Base-by-base conservation (phyloP, 1,140 invertebrate species). In the Magallana angulata region DNA sequence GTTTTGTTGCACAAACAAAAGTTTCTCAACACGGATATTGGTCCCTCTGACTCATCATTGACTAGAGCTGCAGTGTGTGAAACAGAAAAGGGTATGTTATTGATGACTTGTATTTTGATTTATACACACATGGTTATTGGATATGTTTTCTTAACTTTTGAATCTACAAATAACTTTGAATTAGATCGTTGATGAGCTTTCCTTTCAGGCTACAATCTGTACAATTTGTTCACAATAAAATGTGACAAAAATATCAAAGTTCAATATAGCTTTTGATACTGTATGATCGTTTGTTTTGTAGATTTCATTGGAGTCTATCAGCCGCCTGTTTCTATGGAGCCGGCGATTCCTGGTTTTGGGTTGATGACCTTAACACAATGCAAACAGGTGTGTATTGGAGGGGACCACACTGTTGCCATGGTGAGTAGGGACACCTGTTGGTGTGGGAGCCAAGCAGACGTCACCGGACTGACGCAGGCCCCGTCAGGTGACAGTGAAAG, bases 341-440 rank as follows among this genome's bases (percentile, higher is more conserved):
- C 68, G 8, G 12, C 24, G 30, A 76, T 76, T 76, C 68, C 11
- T 76, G 8, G 68, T 6, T 76, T 30, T 76, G 68, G 68, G 5
- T 12, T 76, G 5, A 76, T 76, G 68, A 76, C 68, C 24, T 76
- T 76, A 76, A 76, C 68, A 30, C 68, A 76, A 11, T 76, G 68
- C 24, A 76, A 76, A 30, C 68, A 76, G 36, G 68, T 76, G 24
- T 76, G 68, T 12, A 11, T 36, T 30, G 68, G 68, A 12, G 68
- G 18, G 9, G 24, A 76, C 36, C 68, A 76, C 6, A 36, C 1
- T 0, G 24, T 30, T 76, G 68, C 68, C 18, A 76, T 76, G 24
- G 18, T 76, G 9, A 30, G 68, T 4, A 76, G 24, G 12, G 24
- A 76, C 24, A 76, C 68, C 24, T 76, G 68, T 30, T 76, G 68